Evolutionary conservation across 2,113 vertebrate genomes (phyloP).

Genomic region (Reinhardtius hippoglossoides): DNA sequence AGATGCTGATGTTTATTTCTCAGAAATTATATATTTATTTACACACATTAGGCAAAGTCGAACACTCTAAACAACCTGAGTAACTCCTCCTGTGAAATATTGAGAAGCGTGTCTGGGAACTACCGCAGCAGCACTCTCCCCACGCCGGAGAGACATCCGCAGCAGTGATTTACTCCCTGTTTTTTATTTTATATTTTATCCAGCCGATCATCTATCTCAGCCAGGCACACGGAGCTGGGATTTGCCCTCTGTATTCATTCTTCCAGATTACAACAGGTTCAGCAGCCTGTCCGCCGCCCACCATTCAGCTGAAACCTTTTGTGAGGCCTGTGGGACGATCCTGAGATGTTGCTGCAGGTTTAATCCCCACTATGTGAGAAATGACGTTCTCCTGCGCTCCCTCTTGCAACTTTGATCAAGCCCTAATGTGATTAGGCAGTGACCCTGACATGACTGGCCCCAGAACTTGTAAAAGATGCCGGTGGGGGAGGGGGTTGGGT

Average conservation of each 20-base stretch:
- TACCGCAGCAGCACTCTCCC: constrained; percentile 41
- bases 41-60: background rate
- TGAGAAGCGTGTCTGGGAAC: constrained; percentile 55
- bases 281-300: constrained; percentile 60
- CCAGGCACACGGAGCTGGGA: constrained; percentile 54
- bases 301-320: constrained; percentile 59
- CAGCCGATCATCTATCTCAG: constrained; percentile 67
- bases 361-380: constrained; percentile 78
- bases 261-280: constrained; percentile 74
- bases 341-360: constrained; percentile 70
- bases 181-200: constrained; percentile 73
- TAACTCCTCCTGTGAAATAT: constrained; percentile 58
- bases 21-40: too few species aligned
- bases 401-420: constrained; percentile 81
- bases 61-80: constrained; percentile 18
- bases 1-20: too few species aligned
- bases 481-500: background rate
- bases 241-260: constrained; percentile 73
- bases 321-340: constrained; percentile 62
- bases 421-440: constrained; percentile 79
- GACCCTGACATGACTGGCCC: constrained; percentile 82
- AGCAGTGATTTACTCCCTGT: constrained; percentile 66
- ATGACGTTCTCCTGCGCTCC: constrained; percentile 69
- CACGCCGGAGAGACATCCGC: constrained; percentile 49
- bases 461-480: constrained; percentile 73